These are phyloP conservation scores for Petromus typicus DNA, from an alignment of 2,113 vertebrate species.

Conservation along the genomic window DNA sequence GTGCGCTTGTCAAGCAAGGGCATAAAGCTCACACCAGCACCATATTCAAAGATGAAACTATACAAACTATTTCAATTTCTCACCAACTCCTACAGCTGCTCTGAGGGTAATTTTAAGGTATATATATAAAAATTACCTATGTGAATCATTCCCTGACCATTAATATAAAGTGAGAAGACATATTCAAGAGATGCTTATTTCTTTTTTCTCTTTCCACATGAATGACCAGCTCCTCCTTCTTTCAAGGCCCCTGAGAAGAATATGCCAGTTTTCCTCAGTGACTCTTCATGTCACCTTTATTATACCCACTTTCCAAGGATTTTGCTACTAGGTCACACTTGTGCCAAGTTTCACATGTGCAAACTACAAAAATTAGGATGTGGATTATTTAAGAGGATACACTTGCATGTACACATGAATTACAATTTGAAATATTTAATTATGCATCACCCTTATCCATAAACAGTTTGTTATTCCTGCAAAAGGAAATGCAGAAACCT, in stretches of 20 bases:
- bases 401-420: not conserved
- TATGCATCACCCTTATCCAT: not conserved
- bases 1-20: not conserved
- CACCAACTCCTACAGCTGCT: not conserved
- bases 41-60: slow-evolving; percentile 73
- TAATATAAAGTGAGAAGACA: not conserved
- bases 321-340: not conserved
- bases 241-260: not conserved
- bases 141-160: not conserved
- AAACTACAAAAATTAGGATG: not conserved
- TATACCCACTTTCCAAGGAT: not conserved
- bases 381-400: not conserved
- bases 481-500: not conserved
- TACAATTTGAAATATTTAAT: slow-evolving; percentile 29
- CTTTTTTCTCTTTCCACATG: slow-evolving; percentile 19
- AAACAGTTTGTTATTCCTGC: not conserved
- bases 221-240: not conserved
- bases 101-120: not conserved
- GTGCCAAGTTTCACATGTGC: not conserved
- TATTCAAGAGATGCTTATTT: not conserved
- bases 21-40: slow-evolving; percentile 75
- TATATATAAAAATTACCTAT: not conserved
- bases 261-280: not conserved
- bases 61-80: slow-evolving; percentile 47
- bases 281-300: not conserved